Base-by-base conservation (phyloP, 2,888 invertebrate genomes). In the Leuctra nigra region DNA sequence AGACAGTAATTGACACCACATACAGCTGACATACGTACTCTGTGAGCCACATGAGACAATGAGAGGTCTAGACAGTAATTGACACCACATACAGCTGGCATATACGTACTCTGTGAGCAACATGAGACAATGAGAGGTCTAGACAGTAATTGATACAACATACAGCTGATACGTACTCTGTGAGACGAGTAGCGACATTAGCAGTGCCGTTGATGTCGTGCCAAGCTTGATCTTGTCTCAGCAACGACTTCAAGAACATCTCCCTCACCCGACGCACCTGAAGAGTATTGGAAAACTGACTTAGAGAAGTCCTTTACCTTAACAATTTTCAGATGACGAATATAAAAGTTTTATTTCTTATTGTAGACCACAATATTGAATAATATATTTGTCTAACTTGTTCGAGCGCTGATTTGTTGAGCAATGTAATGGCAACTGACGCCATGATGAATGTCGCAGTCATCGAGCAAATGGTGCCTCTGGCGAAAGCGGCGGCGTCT, bases 201-300 rank as follows among this genome's bases (percentile, higher is more conserved):
- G 72, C 72, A 16, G 68, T 68, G 48, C 69, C 67, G 57, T 72
- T 68, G 25, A 68, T 68, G 62, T 74, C 74, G 64, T 69, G 73
- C 72, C 73, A 74, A 16, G 68, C 65, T 56, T 73, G 72, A 58
- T 74, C 72, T 60, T 74, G 73, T 4, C 69, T 62, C 39, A 74
- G 63, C 18, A 74, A 66, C n/a, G 70, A 63, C 36, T 66, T 63
- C 58, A 78, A 70, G 60, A 77, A 76, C 22, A 63, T 62, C 24
- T 68, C 66, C 16, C 77, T 65, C 14, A 78, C 69, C 22, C 69
- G 65, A 54, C 72, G 68, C 0, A 73, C 68, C 68, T 78, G 73
- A 23, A 54, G 57, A 29, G 6, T n/a, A n/a, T n/a, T n/a, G n/a
- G n/a, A n/a, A n/a, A n/a, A n/a, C n/a, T n/a, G n/a, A n/a, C n/a